Percentiles rank a stretch among this genome's conserved stretches.
phyloP scores from a whole-genome alignment of 2,113 vertebrate genomes.

The Andinoacara biseriatus region DNA sequence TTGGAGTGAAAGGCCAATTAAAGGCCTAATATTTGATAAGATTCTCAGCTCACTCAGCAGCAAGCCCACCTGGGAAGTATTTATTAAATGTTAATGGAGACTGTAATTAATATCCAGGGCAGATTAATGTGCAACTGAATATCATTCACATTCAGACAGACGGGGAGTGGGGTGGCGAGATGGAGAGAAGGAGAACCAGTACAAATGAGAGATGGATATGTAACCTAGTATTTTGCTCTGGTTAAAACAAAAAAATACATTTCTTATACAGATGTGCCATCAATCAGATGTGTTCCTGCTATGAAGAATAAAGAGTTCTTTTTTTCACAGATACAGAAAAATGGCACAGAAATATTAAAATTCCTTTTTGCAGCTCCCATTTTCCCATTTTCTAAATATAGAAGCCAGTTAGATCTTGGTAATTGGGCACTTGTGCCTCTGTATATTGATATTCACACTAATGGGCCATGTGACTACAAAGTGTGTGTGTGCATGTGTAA shows the following conservation, averaged over 20 bases:
- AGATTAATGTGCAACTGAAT: constrained; percentile 67
- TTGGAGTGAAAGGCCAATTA: constrained; percentile 80
- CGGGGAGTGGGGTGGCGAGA: not conserved
- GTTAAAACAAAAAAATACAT: constrained; percentile 3
- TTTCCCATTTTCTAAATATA: constrained; percentile 27
- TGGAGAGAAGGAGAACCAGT: constrained; percentile 15
- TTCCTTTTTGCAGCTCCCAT: not conserved
- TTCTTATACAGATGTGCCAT: constrained; percentile 33
- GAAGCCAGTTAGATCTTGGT: constrained; percentile 27
- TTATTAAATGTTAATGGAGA: constrained; percentile 80
- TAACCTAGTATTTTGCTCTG: constrained; percentile 46
- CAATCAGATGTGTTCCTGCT: not conserved
- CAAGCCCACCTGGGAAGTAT: constrained; percentile 77
- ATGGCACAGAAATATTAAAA: constrained; percentile 17
- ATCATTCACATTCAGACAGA: constrained; percentile 48
- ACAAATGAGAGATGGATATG: constrained; percentile 34
- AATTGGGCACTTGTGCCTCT: constrained; percentile 10
- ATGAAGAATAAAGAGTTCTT: not conserved
- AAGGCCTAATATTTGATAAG: constrained; percentile 80
- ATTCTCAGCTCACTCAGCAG: constrained; percentile 72
- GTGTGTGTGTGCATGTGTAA: not conserved
- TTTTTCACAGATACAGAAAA: not conserved
- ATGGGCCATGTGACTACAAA: not conserved
- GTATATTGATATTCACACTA: constrained; percentile 16
- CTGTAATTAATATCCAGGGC: constrained; percentile 77